A percentile compares a stretch with the other conserved stretches of the same genome.
phyloP scores from a whole-genome alignment of 1,140 invertebrate species.

The Trichomalopsis sarcophagae region DNA sequence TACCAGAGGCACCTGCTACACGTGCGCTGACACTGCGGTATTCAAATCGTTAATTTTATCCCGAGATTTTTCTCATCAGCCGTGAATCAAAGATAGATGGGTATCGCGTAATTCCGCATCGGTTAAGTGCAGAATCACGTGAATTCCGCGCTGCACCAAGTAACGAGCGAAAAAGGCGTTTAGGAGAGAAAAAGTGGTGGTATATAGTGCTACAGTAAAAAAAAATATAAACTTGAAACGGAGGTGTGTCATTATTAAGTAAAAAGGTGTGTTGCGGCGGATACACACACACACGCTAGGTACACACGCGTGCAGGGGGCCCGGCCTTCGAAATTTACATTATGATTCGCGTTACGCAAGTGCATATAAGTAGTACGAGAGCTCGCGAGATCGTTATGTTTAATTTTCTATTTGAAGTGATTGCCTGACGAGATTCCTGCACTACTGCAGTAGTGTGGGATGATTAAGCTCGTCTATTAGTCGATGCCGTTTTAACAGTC shows the following conservation, averaged over 20 bases:
- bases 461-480: constrained; percentile 4
- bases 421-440: constrained; percentile 25
- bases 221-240: constrained; percentile 28
- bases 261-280: constrained; percentile 32
- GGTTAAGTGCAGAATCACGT: no score
- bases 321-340: constrained; percentile 46
- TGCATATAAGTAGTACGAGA: not conserved
- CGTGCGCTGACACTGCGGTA: no score
- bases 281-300: not conserved
- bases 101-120: no score
- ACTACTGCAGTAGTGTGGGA: not conserved
- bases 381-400: constrained; percentile 16
- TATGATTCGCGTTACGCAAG: constrained; percentile 38
- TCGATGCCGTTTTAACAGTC: not conserved
- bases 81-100: no score
- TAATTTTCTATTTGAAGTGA: constrained; percentile 39
- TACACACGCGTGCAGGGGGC: not conserved
- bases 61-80: no score
- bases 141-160: not conserved
- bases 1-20: no score
- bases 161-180: not conserved
- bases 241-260: constrained; percentile 14
- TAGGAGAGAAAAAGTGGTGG: no score
- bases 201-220: not conserved
- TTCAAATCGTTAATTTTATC: no score